Percentiles rank a stretch among this genome's conserved stretches.
phyloP scores from a whole-genome alignment of 2,888 invertebrate genomes.

The Dolomedes plantarius region DNA sequence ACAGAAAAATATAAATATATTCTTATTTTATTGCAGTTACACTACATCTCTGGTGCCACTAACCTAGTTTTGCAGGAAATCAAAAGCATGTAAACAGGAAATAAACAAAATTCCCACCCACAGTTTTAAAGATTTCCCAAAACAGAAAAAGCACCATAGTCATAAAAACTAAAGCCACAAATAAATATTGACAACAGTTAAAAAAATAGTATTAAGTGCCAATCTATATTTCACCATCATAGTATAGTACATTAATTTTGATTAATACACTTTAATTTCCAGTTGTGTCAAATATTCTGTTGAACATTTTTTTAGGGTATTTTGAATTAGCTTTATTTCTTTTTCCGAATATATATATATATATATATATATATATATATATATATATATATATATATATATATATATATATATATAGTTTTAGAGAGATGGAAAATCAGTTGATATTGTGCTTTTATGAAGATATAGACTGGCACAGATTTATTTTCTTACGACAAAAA shows the following conservation, averaged over 20 bases:
- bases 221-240: not conserved
- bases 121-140: not conserved
- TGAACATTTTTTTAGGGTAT: no score
- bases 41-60: conserved; percentile 2
- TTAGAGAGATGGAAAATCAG: no score
- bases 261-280: no score
- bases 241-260: no score
- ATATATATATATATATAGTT: no score
- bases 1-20: conserved; percentile 5
- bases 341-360: no score
- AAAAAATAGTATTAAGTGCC: not conserved
- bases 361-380: no score
- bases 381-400: no score
- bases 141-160: conserved; percentile 5
- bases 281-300: no score
- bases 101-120: not conserved
- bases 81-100: conserved; percentile 2
- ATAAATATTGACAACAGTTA: conserved; percentile 6
- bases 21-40: not conserved
- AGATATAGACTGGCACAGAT: not conserved
- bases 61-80: conserved; percentile 11
- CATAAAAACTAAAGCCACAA: not conserved
- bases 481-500: not conserved
- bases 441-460: not conserved
- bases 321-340: no score